Base-by-base conservation (phyloP, 2,888 invertebrate species). In the Nomada fabriciana region DNA sequence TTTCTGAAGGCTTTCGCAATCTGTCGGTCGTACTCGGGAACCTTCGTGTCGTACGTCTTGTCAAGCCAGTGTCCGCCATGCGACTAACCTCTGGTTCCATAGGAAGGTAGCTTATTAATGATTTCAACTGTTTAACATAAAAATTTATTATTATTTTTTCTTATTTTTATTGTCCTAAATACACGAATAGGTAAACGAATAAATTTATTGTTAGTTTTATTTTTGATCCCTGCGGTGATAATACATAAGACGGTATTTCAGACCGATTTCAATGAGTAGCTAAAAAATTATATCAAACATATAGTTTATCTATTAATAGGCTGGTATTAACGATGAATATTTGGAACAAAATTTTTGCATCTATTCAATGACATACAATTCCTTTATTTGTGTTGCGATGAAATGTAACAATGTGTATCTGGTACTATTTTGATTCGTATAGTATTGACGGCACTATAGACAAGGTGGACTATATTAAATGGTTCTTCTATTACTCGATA, bases 1-100 rank as follows among this genome's bases (percentile, higher is more conserved):
- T 94, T 94, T 94, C 94, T 93, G 94, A 93, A 92, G 93, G 91
- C 92, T 92, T 91, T 93, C 93, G 93, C 93, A 92, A 93, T 92
- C 91, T 91, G 89, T 93, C 93, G 93, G 92, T 90, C 91, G 88
- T 84, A 89, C 90, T 93, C 92, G 93, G 92, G 86, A 89, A 91
- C 93, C 93, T 93, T 91, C 93, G 93, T 91, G 78, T 75, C 76
- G 76, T 84, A 88, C 84, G 89, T 90, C 89, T 90, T 88, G 88
- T 92, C 92, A 92, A 92, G 86, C 87, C 89, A 91, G 86, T 89
- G 89, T 91, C 89, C 89, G 86, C 83, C 87, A 82, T 83, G 83
- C 87, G 86, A 91, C 91, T 91, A 90, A 89, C 88, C 84, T 73
- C 29, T 64, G 42, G 68, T 15, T 57, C 68, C 18, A 15, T 20